Evolutionary conservation across 2,888 invertebrate species (phyloP), one percentile per base, ranked within the genome.

Genomic region (Trachelus troglodyta): DNA sequence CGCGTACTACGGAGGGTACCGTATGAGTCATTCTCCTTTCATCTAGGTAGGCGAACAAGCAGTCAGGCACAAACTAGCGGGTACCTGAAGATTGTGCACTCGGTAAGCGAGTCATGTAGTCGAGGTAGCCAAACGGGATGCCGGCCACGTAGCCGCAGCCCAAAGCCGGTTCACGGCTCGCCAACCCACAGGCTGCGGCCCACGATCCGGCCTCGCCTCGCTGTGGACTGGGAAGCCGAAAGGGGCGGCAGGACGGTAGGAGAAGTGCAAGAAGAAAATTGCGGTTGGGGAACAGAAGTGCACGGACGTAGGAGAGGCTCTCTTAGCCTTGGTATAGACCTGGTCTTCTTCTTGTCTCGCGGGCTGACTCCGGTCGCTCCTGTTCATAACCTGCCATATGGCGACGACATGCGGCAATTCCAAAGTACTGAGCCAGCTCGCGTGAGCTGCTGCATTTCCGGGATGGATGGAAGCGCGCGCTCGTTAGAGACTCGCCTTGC

Each of bases 21-120:
- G 76, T 79, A 79, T 85, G 84, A 87, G 79, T 86, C 86, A 86
- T 76, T 80, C 83, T 76, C 81, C 83, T 83, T 82, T 85, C 82
- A 81, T 83, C 82, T 84, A 85, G 83, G 82, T 82, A 84, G 81
- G 82, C 77, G 77, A 83, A 79, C 77, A 75, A 80, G 79, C 76
- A 77, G 84, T 79, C 77, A 75, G 79, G 79, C 76, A 35, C 68
- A 78, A 35, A 77, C 76, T 81, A 83, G 81, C 81, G 83, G 83
- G 83, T 84, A 85, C 81, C 81, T 81, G 79, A 77, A 79, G 79
- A 71, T 23, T 34, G 12, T 71, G 71, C 73, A 83, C 83, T 84
- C 81, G 79, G 81, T 77, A 85, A 83, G 80, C 83, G 77, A 85
- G 83, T 84, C 85, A 82, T 84, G 83, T 79, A 81, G 82, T 81